These are phyloP conservation scores for Matsumyia berberina DNA, from an alignment of 2,888 invertebrate genomes.

Conservation along the genomic window DNA sequence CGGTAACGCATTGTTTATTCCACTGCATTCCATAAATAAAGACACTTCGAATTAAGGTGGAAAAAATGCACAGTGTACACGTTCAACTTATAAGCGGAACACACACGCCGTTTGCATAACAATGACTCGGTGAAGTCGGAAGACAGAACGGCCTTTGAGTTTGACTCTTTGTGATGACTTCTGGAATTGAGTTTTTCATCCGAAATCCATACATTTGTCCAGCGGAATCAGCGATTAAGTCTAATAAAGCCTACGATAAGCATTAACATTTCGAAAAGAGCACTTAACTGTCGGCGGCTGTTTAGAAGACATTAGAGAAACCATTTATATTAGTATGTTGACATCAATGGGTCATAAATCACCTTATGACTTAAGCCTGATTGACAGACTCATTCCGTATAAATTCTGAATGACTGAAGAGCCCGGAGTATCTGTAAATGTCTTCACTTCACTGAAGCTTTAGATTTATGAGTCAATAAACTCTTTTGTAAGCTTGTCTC, in stretches of 20 bases:
- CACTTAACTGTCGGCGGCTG: not conserved
- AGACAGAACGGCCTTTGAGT: not conserved
- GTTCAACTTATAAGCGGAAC: conserved; percentile 15
- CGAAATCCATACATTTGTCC: not conserved
- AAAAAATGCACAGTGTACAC: conserved; percentile 18
- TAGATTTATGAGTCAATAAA: conserved; percentile 6
- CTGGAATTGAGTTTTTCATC: conserved; percentile 16
- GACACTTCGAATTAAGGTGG: conserved; percentile 3
- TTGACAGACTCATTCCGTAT: not conserved
- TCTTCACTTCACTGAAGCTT: not conserved
- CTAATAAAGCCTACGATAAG: not conserved
- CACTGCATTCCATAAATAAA: conserved; percentile 40
- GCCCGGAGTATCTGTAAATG: not conserved
- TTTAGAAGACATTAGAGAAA: not conserved
- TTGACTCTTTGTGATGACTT: not conserved
- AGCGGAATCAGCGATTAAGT: not conserved
- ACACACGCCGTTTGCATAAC: conserved; percentile 21
- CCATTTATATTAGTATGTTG: not conserved
- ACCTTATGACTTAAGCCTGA: not conserved
- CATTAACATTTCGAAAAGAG: not conserved
- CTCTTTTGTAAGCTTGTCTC: not conserved
- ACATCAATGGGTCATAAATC: not conserved
- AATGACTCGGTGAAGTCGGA: conserved; percentile 6
- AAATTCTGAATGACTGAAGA: not conserved
- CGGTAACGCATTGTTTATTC: conserved; percentile 25